Evolutionary conservation across 1,140 invertebrate genomes (phyloP).

Genomic region (Tribolium castaneum): DNA sequence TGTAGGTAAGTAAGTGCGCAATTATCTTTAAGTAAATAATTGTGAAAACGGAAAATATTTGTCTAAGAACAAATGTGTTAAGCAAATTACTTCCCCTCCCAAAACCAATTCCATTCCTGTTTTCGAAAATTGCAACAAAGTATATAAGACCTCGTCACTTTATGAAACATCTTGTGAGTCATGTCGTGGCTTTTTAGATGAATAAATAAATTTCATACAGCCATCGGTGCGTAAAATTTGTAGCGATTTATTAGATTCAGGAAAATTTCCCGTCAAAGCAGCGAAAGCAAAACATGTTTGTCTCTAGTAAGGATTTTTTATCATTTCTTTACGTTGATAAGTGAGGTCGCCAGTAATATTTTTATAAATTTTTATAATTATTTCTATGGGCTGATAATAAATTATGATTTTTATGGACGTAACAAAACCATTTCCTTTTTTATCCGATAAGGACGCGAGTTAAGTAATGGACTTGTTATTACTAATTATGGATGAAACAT

Average conservation of each 20-base stretch:
- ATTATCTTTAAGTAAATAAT: not conserved
- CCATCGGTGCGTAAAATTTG: slow-evolving; percentile 11
- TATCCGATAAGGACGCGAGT: not conserved
- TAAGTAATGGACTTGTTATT: not conserved
- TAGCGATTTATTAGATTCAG: slow-evolving; percentile 23
- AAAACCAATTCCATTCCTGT: no score
- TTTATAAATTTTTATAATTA: slow-evolving; percentile 27
- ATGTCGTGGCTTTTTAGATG: not conserved
- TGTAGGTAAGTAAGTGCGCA: not conserved
- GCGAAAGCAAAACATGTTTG: slow-evolving; percentile 28
- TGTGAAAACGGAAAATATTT: no score
- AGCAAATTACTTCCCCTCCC: no score
- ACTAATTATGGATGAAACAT: not conserved
- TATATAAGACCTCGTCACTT: not conserved
- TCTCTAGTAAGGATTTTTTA: slow-evolving; percentile 22
- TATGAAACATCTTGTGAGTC: not conserved
- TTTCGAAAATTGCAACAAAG: no score
- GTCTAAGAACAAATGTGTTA: no score
- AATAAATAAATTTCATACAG: not conserved
- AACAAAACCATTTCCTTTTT: not conserved
- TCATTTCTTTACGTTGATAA: not conserved
- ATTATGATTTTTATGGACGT: not conserved
- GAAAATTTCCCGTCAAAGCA: not conserved
- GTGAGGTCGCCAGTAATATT: slow-evolving; percentile 3
- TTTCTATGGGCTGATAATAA: not conserved